Evolutionary conservation across 23 tunicate genomes (phyloP).

Genomic region (Corella eumyota): DNA sequence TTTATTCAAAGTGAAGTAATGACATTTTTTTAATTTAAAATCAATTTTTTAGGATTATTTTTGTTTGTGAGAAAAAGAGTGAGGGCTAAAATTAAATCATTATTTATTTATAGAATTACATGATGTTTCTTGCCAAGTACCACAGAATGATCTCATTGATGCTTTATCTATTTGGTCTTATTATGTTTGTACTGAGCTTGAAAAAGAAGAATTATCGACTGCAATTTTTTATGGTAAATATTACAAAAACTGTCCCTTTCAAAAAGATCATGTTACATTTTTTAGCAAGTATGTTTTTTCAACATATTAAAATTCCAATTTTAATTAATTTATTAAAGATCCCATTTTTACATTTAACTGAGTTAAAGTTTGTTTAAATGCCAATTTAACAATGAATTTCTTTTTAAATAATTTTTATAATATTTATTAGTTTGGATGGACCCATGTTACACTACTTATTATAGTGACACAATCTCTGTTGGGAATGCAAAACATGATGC

Average conservation of each 20-base stretch:
- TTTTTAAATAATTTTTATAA: background rate
- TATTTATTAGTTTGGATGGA: slow-evolving; percentile 87
- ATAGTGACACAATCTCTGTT: slow-evolving; percentile 82
- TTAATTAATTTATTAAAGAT: too few relatives aligned
- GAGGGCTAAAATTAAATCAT: too few relatives aligned
- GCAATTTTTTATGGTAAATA: slow-evolving; percentile 86
- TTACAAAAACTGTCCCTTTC: too few relatives aligned
- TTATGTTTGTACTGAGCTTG: slow-evolving; percentile 66
- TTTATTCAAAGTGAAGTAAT: slow-evolving; percentile 40
- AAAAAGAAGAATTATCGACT: slow-evolving; percentile 54
- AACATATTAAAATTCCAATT: too few relatives aligned
- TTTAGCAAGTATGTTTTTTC: too few relatives aligned
- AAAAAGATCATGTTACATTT: too few relatives aligned
- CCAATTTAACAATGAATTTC: too few relatives aligned
- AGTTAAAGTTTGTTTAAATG: too few relatives aligned
- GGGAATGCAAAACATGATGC: slow-evolving; percentile 61
- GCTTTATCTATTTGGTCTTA: slow-evolving; percentile 53
- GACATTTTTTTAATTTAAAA: background rate
- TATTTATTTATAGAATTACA: slow-evolving; percentile 20
- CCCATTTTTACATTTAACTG: too few relatives aligned
- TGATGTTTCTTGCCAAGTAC: slow-evolving; percentile 49
- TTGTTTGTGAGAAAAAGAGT: too few relatives aligned
- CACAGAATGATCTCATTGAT: slow-evolving; percentile 77
- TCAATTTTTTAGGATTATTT: background rate
- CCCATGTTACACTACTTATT: slow-evolving; percentile 80